These are phyloP conservation scores for Antheraea assamensis DNA, from an alignment of 2,888 invertebrate species.

Conservation along the genomic window DNA sequence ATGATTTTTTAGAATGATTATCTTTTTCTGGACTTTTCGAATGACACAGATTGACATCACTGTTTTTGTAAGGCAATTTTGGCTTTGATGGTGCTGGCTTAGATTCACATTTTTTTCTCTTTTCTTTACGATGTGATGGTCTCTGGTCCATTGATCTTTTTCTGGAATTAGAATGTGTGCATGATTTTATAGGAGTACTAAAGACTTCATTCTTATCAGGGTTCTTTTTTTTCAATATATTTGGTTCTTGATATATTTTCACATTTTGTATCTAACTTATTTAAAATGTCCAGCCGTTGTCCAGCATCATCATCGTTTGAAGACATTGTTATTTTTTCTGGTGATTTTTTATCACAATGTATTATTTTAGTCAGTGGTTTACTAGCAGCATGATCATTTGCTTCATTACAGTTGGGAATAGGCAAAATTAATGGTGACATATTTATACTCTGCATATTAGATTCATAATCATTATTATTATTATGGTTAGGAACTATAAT, in stretches of 20 bases:
- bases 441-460: background rate
- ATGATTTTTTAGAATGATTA: conserved; percentile 49
- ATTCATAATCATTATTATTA: background rate
- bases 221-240: conserved; percentile 39
- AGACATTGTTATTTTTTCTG: conserved; percentile 1
- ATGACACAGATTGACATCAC: conserved; percentile 37
- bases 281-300: background rate
- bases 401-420: background rate
- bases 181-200: conserved; percentile 6
- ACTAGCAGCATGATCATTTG: background rate
- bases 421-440: background rate
- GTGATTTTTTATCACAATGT: background rate
- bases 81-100: conserved; percentile 40
- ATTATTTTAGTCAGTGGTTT: background rate
- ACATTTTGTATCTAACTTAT: background rate
- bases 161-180: conserved; percentile 49
- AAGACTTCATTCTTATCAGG: conserved; percentile 23
- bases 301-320: conserved; percentile 1
- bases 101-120: conserved; percentile 69
- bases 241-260: conserved; percentile 22
- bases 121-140: conserved; percentile 75
- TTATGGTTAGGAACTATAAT: background rate
- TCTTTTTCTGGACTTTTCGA: conserved; percentile 50
- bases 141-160: conserved; percentile 70
- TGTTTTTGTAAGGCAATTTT: conserved; percentile 47